Percentiles rank a stretch among this genome's conserved stretches.
Conservation (phyloP, 2,888 invertebrate genomes). For the Hirudinaria manillensis region DNA sequence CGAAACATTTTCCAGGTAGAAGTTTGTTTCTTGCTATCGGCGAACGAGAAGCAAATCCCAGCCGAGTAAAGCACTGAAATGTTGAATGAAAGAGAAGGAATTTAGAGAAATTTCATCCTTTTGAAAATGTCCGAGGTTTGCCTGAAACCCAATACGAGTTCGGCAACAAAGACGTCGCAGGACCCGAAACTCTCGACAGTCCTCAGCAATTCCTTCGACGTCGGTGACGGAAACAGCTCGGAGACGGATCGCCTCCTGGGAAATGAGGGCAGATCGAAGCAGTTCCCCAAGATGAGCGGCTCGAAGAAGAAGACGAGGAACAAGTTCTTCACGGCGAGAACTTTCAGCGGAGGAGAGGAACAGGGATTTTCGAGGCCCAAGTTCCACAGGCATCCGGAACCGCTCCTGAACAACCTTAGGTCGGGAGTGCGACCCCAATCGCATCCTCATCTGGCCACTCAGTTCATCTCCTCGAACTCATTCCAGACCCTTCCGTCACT, state of each 20-base stretch:
- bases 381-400: not conserved
- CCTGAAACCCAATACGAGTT: not conserved
- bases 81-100: not conserved
- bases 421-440: not conserved
- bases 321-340: conserved; percentile 1
- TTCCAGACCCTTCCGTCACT: conserved; percentile 2
- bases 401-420: not conserved
- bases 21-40: not conserved
- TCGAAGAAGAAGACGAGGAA: not conserved
- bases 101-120: not conserved
- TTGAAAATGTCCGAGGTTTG: not conserved
- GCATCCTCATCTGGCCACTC: conserved; percentile 1
- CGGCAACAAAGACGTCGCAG: not conserved
- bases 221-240: conserved; percentile 4
- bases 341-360: conserved; percentile 10
- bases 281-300: not conserved
- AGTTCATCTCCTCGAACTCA: conserved; percentile 1
- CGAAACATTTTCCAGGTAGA: not conserved
- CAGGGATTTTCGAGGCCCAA: not conserved
- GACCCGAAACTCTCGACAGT: not conserved
- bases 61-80: not conserved
- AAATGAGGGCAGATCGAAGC: not conserved
- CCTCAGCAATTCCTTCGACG: not conserved
- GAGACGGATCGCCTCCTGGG: conserved; percentile 19
- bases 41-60: not conserved